Evolutionary conservation across 2,797 vertebrate genomes (phyloP).

Genomic region (Hydrolagus colliei): DNA sequence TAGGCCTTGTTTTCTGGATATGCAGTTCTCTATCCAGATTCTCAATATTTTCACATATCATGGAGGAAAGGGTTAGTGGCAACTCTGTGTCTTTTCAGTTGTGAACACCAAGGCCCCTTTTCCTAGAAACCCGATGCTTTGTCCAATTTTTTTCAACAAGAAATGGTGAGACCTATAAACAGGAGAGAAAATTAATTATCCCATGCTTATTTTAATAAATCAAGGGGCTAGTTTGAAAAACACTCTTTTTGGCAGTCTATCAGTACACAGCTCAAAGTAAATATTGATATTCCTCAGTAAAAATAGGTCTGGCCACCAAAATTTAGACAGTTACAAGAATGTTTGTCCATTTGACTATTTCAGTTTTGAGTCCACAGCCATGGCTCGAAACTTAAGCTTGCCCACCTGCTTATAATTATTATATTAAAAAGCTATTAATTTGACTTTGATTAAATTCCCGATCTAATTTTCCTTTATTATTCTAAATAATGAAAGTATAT

Average conservation of each 20-base stretch:
- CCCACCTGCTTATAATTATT: neutral
- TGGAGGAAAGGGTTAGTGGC: neutral
- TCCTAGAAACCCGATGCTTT: neutral
- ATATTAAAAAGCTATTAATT: neutral
- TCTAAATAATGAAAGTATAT: constrained; percentile 1
- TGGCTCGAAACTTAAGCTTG: neutral
- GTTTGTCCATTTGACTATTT: neutral
- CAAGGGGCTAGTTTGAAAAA: neutral
- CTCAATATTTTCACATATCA: neutral
- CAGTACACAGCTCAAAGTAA: neutral
- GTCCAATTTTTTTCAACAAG: neutral
- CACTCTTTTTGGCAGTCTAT: neutral
- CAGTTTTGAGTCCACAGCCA: neutral
- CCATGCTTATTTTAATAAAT: neutral
- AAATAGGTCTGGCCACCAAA: neutral
- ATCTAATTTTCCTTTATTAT: constrained; percentile 8
- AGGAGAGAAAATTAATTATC: neutral
- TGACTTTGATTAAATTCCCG: neutral
- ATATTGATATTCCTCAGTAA: neutral
- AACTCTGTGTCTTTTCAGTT: too few species aligned
- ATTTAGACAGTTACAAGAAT: neutral
- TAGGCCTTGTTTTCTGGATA: neutral
- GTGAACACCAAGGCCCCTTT: too few species aligned
- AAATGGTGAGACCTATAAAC: neutral
- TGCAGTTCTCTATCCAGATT: neutral